These are phyloP conservation scores for Augochlora pura DNA, from an alignment of 1,140 invertebrate species.

Conservation along the genomic window DNA sequence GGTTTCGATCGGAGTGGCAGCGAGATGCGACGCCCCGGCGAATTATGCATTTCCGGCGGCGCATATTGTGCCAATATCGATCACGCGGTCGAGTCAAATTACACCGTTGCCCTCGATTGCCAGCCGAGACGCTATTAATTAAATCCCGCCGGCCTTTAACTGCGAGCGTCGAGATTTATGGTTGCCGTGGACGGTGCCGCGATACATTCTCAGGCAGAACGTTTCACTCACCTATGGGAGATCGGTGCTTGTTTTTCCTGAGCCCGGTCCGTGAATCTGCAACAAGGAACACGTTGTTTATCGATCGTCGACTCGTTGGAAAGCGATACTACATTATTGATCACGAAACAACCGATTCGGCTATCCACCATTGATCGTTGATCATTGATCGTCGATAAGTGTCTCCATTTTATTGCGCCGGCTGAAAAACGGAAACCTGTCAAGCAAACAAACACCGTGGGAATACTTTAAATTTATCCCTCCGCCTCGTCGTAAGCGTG, in stretches of 20 bases:
- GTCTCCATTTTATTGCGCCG: neutral
- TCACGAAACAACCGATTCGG: neutral
- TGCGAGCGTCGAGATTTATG: slow-evolving; percentile 24
- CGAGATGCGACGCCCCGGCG: neutral
- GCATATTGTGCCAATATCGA: slow-evolving; percentile 27
- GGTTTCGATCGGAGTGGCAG: neutral
- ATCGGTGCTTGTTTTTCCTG: neutral
- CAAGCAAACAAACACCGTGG: neutral
- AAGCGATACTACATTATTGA: neutral
- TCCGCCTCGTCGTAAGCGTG: neutral
- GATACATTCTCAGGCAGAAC: neutral
- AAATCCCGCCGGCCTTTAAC: slow-evolving; percentile 54
- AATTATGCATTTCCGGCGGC: slow-evolving; percentile 42
- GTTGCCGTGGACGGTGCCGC: neutral
- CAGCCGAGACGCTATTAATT: slow-evolving; percentile 49
- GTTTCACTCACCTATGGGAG: neutral
- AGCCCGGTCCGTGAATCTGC: neutral
- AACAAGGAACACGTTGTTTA: neutral
- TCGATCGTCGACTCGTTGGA: neutral
- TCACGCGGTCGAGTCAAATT: slow-evolving; percentile 24
- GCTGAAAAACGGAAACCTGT: neutral
- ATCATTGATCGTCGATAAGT: neutral
- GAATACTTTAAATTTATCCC: neutral
- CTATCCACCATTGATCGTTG: no score
- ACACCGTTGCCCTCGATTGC: slow-evolving; percentile 23